Percentiles rank a stretch among this genome's conserved stretches.
phyloP scores from a whole-genome alignment of 2,888 invertebrate species.

The Acrobeloides nanus region DNA sequence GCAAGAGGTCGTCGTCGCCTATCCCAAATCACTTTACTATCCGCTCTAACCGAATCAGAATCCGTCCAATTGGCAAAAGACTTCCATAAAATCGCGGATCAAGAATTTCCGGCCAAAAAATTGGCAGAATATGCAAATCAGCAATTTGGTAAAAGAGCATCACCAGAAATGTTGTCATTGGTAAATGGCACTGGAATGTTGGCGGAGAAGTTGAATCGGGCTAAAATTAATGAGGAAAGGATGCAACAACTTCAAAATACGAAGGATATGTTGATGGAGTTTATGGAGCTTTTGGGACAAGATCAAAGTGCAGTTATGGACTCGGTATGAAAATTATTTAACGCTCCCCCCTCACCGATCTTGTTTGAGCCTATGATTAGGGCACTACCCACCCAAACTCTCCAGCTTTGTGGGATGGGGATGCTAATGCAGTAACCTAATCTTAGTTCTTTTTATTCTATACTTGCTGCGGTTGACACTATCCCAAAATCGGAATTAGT shows the following conservation, averaged over 20 bases:
- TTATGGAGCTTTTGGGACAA: constrained; percentile 16
- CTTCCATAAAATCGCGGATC: constrained; percentile 19
- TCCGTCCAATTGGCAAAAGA: constrained; percentile 28
- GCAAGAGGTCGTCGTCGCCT: constrained; percentile 29
- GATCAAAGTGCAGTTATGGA: constrained; percentile 26
- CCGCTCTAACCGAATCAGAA: constrained; percentile 29
- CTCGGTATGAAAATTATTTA: constrained; percentile 15
- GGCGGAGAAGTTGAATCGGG: too few relatives aligned
- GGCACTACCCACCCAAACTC: too few relatives aligned
- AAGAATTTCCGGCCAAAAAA: constrained; percentile 22
- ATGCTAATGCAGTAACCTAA: too few relatives aligned
- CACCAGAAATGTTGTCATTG: constrained; percentile 1
- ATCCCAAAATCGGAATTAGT: too few relatives aligned
- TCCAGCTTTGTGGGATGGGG: too few relatives aligned
- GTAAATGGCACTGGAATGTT: too few relatives aligned
- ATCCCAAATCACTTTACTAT: constrained; percentile 26
- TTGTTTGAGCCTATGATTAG: too few relatives aligned
- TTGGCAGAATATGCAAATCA: constrained; percentile 18
- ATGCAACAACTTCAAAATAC: constrained; percentile 13
- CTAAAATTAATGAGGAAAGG: too few relatives aligned
- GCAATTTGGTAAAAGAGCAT: too few relatives aligned
- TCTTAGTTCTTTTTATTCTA: too few relatives aligned
- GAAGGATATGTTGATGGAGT: constrained; percentile 17
- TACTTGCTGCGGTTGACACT: too few relatives aligned
- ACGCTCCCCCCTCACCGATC: too few relatives aligned